These are phyloP conservation scores for Microcebus murinus DNA, from an alignment of 2,113 vertebrate genomes.

Conservation along the genomic window DNA sequence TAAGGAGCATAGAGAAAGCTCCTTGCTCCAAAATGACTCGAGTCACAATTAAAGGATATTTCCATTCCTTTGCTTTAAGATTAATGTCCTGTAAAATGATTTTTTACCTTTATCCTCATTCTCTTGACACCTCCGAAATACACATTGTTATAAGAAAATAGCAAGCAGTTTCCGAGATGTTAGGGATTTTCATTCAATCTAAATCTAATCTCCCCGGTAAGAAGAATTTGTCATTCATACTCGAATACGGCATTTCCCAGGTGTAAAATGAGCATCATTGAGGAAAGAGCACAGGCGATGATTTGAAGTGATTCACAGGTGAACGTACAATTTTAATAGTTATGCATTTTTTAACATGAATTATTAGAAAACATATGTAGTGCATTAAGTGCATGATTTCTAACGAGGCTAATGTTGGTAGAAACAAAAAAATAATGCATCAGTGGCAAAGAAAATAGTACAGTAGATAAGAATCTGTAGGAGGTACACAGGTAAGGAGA, in stretches of 20 bases:
- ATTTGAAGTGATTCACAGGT: not conserved
- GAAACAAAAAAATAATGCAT: not conserved
- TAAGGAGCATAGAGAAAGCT: not conserved
- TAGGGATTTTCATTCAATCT: conserved; percentile 33
- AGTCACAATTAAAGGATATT: conserved; percentile 5
- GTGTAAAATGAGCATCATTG: not conserved
- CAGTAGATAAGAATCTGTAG: not conserved
- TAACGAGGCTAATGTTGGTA: not conserved
- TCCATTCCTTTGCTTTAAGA: conserved; percentile 38
- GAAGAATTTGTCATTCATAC: conserved; percentile 33
- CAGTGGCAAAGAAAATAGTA: not conserved
- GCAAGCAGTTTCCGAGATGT: conserved; percentile 5
- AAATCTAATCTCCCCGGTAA: conserved; percentile 12
- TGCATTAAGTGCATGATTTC: not conserved
- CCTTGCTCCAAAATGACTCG: not conserved
- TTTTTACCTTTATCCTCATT: conserved; percentile 3
- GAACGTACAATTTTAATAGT: not conserved
- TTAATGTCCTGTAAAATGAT: conserved; percentile 60
- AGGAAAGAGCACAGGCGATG: not conserved
- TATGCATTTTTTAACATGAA: not conserved
- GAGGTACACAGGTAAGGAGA: not conserved
- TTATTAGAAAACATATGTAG: not conserved
- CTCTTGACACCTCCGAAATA: conserved; percentile 14
- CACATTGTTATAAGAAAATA: conserved; percentile 41
- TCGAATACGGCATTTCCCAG: not conserved